A percentile compares a stretch with the other conserved stretches of the same genome.
phyloP scores from a whole-genome alignment of 2,797 vertebrate genomes.

The Rhinatrema bivittatum region DNA sequence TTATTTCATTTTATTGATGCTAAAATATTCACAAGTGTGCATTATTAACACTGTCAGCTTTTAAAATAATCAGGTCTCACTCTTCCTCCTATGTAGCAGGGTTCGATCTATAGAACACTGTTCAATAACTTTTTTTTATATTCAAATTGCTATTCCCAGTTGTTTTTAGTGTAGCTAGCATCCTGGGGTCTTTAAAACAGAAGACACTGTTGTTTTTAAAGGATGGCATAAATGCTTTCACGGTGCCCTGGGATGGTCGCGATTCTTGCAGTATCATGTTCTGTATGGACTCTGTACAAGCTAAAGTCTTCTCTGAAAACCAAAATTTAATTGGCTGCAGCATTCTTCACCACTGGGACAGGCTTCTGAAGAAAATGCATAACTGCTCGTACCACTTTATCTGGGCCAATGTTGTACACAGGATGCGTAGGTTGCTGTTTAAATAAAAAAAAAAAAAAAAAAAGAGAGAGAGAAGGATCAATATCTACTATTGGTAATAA shows the following conservation, averaged over 20 bases:
- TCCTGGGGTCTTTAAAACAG: conserved; percentile 26
- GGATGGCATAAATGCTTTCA: conserved; percentile 10
- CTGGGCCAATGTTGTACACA: conserved; percentile 89
- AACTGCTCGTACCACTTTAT: conserved; percentile 78
- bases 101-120: too few species aligned
- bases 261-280: background rate
- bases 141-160: too few species aligned
- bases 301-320: accelerated
- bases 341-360: conserved; percentile 37
- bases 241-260: background rate
- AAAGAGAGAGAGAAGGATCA: too few species aligned
- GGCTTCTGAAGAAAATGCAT: conserved; percentile 74
- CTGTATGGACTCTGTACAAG: background rate
- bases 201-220: conserved; percentile 12
- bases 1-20: too few species aligned
- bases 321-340: too few species aligned
- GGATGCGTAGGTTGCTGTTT: conserved; percentile 83
- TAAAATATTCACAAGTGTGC: too few species aligned
- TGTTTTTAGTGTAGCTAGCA: conserved; percentile 44
- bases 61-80: too few species aligned
- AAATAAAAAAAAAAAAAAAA: background rate
- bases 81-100: too few species aligned
- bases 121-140: too few species aligned
- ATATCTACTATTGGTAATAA: too few species aligned
- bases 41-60: too few species aligned